Evolutionary conservation across 2,797 vertebrate genomes (phyloP).

Genomic region (Enteromius viviparus): DNA sequence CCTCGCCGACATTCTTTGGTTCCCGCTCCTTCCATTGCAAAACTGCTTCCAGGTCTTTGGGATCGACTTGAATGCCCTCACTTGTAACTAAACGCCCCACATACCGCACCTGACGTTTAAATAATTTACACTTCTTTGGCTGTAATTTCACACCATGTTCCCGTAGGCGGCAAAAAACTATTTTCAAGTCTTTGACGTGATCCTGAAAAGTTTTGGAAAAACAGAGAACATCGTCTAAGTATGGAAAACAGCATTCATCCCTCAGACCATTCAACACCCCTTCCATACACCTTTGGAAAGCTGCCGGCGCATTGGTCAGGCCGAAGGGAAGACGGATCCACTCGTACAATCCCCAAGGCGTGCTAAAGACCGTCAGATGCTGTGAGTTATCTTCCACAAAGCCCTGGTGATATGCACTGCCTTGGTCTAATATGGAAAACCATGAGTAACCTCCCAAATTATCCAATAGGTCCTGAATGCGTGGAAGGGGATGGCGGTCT

Average conservation of each 20-base stretch:
- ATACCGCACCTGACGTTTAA: constrained; percentile 17
- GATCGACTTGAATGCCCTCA: not conserved
- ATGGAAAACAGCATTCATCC: constrained; percentile 21
- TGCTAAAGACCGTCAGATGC: constrained; percentile 1
- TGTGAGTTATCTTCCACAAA: constrained; percentile 15
- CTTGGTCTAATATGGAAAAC: not conserved
- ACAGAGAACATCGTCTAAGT: constrained; percentile 16
- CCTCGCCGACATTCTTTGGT: not conserved
- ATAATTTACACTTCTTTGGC: constrained; percentile 19
- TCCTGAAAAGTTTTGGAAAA: constrained; percentile 26
- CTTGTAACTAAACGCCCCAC: not conserved
- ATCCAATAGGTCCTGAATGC: not conserved
- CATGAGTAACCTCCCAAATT: not conserved
- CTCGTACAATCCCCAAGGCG: constrained; percentile 12
- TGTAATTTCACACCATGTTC: constrained; percentile 8
- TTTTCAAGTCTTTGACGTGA: not conserved
- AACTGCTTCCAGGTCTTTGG: not conserved
- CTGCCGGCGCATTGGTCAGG: not conserved
- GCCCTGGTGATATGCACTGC: constrained; percentile 23
- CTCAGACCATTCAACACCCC: constrained; percentile 12
- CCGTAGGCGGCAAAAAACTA: not conserved
- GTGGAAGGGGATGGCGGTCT: not conserved
- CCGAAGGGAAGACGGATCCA: constrained; percentile 9
- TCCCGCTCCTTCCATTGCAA: not conserved
- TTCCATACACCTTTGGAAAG: constrained; percentile 26